Evolutionary conservation across 2,888 invertebrate species (phyloP).

Genomic region (Cheiracanthium punctorium): DNA sequence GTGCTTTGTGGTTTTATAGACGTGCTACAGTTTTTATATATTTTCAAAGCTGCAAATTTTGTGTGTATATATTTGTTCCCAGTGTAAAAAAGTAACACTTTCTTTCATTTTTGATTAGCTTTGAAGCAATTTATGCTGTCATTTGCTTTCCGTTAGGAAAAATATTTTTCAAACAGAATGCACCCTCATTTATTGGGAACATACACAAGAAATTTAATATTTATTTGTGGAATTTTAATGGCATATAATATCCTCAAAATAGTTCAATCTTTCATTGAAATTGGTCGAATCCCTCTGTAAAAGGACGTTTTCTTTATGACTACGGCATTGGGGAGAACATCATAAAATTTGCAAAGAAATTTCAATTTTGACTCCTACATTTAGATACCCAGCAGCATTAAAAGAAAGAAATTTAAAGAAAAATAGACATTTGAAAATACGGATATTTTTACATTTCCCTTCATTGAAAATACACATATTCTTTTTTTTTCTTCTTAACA

Average conservation of each 20-base stretch:
- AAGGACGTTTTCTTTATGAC: slow-evolving; percentile 35
- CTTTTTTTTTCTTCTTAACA: no score
- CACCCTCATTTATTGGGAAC: not conserved
- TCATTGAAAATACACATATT: no score
- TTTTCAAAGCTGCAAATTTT: not conserved
- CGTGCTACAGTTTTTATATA: slow-evolving; percentile 25
- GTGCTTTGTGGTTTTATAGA: slow-evolving; percentile 46
- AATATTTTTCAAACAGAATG: slow-evolving; percentile 9
- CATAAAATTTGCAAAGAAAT: slow-evolving; percentile 7
- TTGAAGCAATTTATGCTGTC: slow-evolving; percentile 39
- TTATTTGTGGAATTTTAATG: not conserved
- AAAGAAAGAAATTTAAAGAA: no score
- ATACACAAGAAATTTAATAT: slow-evolving; percentile 31
- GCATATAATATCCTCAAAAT: slow-evolving; percentile 1
- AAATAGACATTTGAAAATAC: no score
- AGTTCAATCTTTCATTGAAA: slow-evolving; percentile 2
- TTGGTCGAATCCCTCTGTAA: slow-evolving; percentile 5
- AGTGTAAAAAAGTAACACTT: slow-evolving; percentile 28
- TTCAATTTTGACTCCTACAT: no score
- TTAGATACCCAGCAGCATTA: no score
- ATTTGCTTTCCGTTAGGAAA: slow-evolving; percentile 51
- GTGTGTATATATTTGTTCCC: not conserved
- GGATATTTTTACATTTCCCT: no score
- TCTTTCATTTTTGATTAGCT: slow-evolving; percentile 49
- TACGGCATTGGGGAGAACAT: slow-evolving; percentile 47